Conservation (phyloP, 2,888 invertebrate genomes). For the Tridacna gigas region DNA sequence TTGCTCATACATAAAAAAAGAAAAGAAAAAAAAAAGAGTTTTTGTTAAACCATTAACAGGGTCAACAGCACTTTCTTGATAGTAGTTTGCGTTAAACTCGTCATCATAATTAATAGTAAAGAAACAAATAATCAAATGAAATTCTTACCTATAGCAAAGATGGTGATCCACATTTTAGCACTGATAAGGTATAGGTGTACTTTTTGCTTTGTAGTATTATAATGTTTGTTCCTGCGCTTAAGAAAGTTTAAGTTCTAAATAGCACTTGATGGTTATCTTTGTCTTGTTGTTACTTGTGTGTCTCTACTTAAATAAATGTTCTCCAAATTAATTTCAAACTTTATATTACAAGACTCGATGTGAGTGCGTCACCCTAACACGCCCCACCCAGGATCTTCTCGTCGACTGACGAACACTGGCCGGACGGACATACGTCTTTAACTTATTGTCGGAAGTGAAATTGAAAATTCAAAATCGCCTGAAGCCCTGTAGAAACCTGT, state of each 20-base stretch:
- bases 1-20: too few species aligned
- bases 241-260: too few species aligned
- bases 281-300: too few species aligned
- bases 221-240: not conserved
- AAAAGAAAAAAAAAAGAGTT: too few species aligned
- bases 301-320: not conserved
- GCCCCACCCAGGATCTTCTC: constrained; percentile 8
- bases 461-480: constrained; percentile 21
- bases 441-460: constrained; percentile 7
- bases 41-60: too few species aligned
- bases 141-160: constrained; percentile 6
- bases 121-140: too few species aligned
- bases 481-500: not conserved
- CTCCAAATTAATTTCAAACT: not conserved
- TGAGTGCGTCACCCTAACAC: constrained; percentile 4
- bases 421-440: constrained; percentile 3
- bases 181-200: not conserved
- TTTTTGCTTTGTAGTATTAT: not conserved
- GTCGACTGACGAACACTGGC: constrained; percentile 1
- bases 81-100: too few species aligned
- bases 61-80: too few species aligned
- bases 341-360: not conserved
- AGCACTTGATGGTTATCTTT: too few species aligned
- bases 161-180: constrained; percentile 18
- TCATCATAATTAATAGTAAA: too few species aligned